A percentile compares a stretch with the other conserved stretches of the same genome.
phyloP scores from a whole-genome alignment of 2,113 vertebrate species.

The Protomyctophum bolini region DNA sequence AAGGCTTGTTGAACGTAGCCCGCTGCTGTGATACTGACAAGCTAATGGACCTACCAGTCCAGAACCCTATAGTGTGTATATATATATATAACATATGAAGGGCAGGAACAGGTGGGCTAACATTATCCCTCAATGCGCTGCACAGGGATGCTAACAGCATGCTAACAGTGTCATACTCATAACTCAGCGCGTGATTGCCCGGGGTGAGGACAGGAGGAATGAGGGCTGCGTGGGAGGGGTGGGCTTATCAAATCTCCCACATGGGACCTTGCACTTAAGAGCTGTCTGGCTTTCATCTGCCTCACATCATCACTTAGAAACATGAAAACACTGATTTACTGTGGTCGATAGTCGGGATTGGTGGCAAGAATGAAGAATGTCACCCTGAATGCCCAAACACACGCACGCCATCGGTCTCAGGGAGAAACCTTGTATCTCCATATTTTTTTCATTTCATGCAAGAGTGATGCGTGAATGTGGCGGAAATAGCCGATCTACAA shows the following conservation, averaged over 20 bases:
- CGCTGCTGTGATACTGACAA: neutral
- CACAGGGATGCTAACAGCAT: neutral
- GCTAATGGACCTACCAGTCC: constrained; percentile 21
- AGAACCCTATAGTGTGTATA: neutral
- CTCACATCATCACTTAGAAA: neutral
- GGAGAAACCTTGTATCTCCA: too few species aligned
- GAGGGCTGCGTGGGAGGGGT: neutral
- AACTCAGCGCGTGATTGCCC: neutral
- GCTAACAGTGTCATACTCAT: neutral
- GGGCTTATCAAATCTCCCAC: neutral
- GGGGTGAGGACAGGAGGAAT: constrained; percentile 3
- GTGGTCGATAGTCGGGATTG: neutral
- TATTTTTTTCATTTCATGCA: too few species aligned
- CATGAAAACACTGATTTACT: neutral
- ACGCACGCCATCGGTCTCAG: too few species aligned
- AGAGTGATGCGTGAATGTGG: too few species aligned
- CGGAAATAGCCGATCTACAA: too few species aligned
- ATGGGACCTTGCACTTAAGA: neutral
- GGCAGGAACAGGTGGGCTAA: constrained; percentile 19
- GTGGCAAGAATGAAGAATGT: constrained; percentile 1
- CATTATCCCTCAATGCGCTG: neutral
- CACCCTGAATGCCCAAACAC: too few species aligned
- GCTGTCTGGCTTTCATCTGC: neutral
- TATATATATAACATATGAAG: too few species aligned
- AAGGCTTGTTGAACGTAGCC: neutral